These are phyloP conservation scores for Orthosia gothica DNA, from an alignment of 2,888 invertebrate genomes.

Conservation along the genomic window DNA sequence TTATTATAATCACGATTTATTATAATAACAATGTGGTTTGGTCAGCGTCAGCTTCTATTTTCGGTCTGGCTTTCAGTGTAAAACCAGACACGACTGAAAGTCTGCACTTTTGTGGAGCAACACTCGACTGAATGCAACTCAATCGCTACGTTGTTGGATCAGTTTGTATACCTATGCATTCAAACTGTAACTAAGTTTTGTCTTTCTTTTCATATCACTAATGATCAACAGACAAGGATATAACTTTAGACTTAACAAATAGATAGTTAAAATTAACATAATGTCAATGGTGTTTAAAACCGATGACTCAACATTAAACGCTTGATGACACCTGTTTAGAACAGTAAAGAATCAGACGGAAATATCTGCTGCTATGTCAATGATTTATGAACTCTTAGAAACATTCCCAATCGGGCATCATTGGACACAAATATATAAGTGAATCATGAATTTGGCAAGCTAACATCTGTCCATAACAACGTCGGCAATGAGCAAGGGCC, in stretches of 20 bases:
- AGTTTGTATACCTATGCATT: no score
- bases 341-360: constrained; percentile 43
- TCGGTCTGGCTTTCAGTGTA: constrained; percentile 22
- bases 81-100: constrained; percentile 21
- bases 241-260: background rate
- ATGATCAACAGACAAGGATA: background rate
- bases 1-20: constrained; percentile 8
- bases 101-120: background rate
- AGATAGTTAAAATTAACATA: background rate
- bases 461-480: constrained; percentile 76
- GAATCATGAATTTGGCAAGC: constrained; percentile 88
- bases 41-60: constrained; percentile 37
- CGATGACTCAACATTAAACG: background rate
- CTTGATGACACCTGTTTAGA: constrained; percentile 23
- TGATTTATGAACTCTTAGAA: constrained; percentile 61
- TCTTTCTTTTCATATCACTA: background rate
- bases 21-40: constrained; percentile 17
- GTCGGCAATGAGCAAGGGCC: constrained; percentile 78
- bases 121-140: background rate
- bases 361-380: constrained; percentile 55
- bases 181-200: background rate
- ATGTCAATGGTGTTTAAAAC: background rate
- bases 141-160: background rate
- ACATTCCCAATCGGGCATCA: constrained; percentile 79
- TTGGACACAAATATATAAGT: constrained; percentile 79